Conservation (phyloP, 2,113 vertebrate genomes). For the Urocynchramus pylzowi region DNA sequence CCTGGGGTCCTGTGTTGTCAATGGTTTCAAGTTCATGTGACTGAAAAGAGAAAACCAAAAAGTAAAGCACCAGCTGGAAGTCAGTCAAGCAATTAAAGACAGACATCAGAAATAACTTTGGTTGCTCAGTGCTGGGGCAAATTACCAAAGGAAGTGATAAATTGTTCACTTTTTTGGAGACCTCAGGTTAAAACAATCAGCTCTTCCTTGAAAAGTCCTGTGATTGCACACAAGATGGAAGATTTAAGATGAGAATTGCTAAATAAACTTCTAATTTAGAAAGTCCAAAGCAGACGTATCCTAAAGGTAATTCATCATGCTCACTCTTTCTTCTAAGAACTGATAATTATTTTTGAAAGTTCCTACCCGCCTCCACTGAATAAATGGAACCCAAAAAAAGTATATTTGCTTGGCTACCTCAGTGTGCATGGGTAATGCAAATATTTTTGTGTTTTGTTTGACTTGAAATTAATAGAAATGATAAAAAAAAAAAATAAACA, state of each 20-base stretch:
- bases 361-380: background rate
- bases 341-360: background rate
- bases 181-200: background rate
- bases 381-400: background rate
- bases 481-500: background rate
- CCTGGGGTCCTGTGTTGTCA: background rate
- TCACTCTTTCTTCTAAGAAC: background rate
- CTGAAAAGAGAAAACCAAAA: background rate
- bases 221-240: background rate
- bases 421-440: fast-evolving
- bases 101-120: background rate
- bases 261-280: background rate
- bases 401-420: background rate
- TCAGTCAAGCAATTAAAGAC: background rate
- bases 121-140: background rate
- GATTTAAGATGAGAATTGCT: background rate
- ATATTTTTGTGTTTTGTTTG: background rate
- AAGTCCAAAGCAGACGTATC: background rate
- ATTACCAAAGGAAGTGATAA: background rate
- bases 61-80: background rate
- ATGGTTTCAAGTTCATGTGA: background rate
- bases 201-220: background rate
- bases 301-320: background rate
- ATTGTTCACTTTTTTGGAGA: background rate
- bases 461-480: background rate